Evolutionary conservation across 2,113 vertebrate species (phyloP), one percentile per base, ranked within the genome.

Genomic region (Petromus typicus): DNA sequence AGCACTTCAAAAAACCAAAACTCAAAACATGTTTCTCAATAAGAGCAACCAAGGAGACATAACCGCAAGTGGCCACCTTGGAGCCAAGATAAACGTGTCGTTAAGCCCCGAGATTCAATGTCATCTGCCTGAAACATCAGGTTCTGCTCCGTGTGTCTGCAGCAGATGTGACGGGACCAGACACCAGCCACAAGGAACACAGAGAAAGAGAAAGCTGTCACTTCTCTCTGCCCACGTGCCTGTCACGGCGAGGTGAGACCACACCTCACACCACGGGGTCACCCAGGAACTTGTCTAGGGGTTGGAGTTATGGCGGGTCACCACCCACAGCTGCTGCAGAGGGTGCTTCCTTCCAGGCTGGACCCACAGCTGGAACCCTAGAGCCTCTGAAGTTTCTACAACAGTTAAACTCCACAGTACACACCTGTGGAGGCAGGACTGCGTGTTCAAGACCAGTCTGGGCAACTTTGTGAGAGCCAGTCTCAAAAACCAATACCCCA

Each of bases 71-170:
- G 10, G 18, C 32, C 66, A 59, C 7, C 43, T 59, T 25, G 22
- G 6, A 8, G 7, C 23, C 67, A 79, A 71, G 80, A 69, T 40
- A 54, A 86, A 66, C 56, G 2, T 10, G 27, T 14, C 2, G 0
- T 13, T 16, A 14, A 0, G 1, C 10, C 57, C n/a, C 2, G 0
- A n/a, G 64, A 37, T 43, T 64, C 43, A 30, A 0, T 2, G 10
- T 2, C n/a, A 25, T 23, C 45, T 37, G 3, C 30, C 37, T 1
- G 32, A 91, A 61, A 69, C 94, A 51, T 20, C n/a, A 45, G 0
- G 30, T 79, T 64, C 92, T 93, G 63, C 80, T 69, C 78, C 34
- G 54, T 13, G 43, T 7, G 3, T 51, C 57, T 45, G 9, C 7
- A 40, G 45, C 11, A 66, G 64, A 79, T 16, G 56, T 79, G 30